Evolutionary conservation across 1,140 invertebrate genomes (phyloP), one percentile per base, ranked within the genome.

Genomic region (Thaumetopoea pityocampa): DNA sequence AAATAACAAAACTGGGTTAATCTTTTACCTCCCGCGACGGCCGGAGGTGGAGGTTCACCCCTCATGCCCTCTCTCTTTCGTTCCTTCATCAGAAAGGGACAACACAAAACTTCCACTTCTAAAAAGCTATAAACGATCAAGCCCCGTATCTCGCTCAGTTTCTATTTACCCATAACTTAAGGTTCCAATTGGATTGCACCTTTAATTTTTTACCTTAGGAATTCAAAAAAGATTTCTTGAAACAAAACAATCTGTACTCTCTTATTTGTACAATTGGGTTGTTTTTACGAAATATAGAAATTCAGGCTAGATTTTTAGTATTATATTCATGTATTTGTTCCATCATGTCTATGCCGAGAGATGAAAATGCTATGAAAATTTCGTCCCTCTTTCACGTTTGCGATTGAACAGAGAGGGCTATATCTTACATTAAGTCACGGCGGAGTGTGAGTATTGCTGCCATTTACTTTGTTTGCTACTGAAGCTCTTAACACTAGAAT

Each of bases 1-100:
- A 83, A 83, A 83, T 83, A 83, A 79, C 79, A 81, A 78, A 81
- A 83, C 79, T 83, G 69, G 79, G 79, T 83, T 83, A 83, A 83
- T 81, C 79, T 83, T 79, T 81, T 71, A 69, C 77, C 79, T 67
- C 77, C 79, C 79, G 67, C 51, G 26, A 60, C 34, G 53, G 36
- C 45, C 24, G 58, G 69, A 61, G 76, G 67, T 64, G 57, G 73
- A 65, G 72, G 46, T 44, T 57, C 70, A 69, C 68, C 79, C 79
- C 34, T 37, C 34, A 15, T 29, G 28, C 20, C 53, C 34, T 76
- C 76, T 62, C 72, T 60, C 58, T 79, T 63, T 24, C 16, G 17
- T 19, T n/a, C 20, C 52, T 51, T 45, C 55, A 72, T 68, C 47
- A 65, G 74, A 72, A 74, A 71, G 61, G 60, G 70, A 77, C 41